Percentiles rank a stretch among this genome's conserved stretches.
Evolutionary conservation across 2,113 vertebrate genomes (phyloP).

Genomic region (Austrofundulus limnaeus): DNA sequence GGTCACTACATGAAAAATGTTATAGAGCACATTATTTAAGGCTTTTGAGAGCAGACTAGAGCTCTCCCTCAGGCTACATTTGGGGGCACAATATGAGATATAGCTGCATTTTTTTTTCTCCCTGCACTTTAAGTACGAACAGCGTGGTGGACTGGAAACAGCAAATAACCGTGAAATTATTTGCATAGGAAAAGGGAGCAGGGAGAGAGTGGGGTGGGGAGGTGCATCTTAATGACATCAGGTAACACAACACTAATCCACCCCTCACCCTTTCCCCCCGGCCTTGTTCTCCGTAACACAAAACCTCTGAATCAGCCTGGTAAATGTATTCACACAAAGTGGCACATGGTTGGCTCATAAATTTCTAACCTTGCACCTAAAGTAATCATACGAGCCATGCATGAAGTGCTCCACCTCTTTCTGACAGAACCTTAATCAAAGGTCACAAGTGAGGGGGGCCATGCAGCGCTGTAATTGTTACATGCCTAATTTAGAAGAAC

Average conservation of each 20-base stretch:
- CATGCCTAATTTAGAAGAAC: slow-evolving; percentile 75
- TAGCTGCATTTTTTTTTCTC: slow-evolving; percentile 18
- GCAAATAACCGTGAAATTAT: slow-evolving; percentile 56
- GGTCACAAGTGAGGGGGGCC: slow-evolving; percentile 55
- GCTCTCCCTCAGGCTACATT: slow-evolving; percentile 43
- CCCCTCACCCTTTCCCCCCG: neutral
- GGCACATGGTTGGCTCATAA: slow-evolving; percentile 52
- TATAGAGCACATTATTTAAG: slow-evolving; percentile 58
- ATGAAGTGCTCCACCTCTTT: slow-evolving; percentile 43
- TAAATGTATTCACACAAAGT: slow-evolving; percentile 47
- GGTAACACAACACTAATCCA: slow-evolving; percentile 40
- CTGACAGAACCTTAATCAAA: slow-evolving; percentile 67
- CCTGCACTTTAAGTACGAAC: slow-evolving; percentile 30
- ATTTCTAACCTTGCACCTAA: slow-evolving; percentile 47
- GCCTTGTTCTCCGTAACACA: neutral
- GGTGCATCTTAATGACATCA: slow-evolving; percentile 42
- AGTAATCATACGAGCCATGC: slow-evolving; percentile 56
- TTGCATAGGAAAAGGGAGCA: slow-evolving; percentile 43
- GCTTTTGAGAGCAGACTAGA: slow-evolving; percentile 35
- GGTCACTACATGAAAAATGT: slow-evolving; percentile 61
- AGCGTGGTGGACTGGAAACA: slow-evolving; percentile 56
- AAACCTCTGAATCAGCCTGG: slow-evolving; percentile 28
- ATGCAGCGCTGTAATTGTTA: slow-evolving; percentile 64
- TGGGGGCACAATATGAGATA: slow-evolving; percentile 26
- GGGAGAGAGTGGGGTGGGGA: neutral